phyloP scores from a whole-genome alignment of 2,113 vertebrate genomes.

The Peromyscus leucopus region DNA sequence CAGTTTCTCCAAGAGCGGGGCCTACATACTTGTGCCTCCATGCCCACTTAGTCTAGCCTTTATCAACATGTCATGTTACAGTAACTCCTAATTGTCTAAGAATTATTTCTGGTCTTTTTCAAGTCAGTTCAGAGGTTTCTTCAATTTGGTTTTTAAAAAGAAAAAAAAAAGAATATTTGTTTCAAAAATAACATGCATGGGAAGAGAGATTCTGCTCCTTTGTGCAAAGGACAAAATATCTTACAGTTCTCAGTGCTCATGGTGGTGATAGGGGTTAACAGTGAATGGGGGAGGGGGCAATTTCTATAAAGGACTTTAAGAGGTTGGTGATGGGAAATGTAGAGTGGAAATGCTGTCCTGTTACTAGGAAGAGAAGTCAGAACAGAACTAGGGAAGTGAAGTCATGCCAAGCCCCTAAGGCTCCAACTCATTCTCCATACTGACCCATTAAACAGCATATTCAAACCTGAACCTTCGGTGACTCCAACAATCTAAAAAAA shows the following conservation, averaged over 20 bases:
- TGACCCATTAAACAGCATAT: neutral
- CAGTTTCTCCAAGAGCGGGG: neutral
- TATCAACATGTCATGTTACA: neutral
- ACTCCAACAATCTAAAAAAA: conserved; percentile 55
- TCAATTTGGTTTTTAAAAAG: conserved; percentile 52
- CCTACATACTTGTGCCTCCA: neutral
- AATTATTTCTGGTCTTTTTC: conserved; percentile 49
- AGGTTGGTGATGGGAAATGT: conserved; percentile 40
- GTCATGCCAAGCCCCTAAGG: neutral
- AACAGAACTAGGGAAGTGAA: conserved; percentile 10
- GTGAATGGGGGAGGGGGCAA: neutral
- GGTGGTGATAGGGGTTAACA: neutral
- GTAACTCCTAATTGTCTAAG: conserved; percentile 37
- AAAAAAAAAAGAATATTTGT: neutral
- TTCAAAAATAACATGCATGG: conserved; percentile 47
- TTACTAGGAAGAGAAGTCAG: conserved; percentile 1
- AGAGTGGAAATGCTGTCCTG: neutral
- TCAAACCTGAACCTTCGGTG: conserved; percentile 18
- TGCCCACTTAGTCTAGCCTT: neutral
- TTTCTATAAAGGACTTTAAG: conserved; percentile 50
- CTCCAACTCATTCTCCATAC: neutral
- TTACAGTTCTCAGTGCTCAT: neutral
- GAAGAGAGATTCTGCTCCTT: conserved; percentile 28
- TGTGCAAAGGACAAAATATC: conserved; percentile 24
- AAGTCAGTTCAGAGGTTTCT: conserved; percentile 45